Percentiles rank a stretch among this genome's conserved stretches.
Evolutionary conservation across 2,888 invertebrate species (phyloP).

Genomic region (Gasteruption jaculator): DNA sequence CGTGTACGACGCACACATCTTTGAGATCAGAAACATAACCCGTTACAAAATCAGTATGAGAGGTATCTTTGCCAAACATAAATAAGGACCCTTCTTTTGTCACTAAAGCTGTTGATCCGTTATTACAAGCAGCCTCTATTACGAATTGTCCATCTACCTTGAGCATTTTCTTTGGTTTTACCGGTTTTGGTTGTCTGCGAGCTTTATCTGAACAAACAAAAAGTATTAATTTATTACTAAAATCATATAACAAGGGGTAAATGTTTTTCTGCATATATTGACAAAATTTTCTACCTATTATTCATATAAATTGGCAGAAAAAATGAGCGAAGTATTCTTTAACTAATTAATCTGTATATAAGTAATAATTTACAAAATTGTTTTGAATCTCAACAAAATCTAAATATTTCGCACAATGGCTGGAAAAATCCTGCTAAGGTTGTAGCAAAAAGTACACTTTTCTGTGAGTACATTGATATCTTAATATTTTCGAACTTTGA

Average conservation of each 20-base stretch:
- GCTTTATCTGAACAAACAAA: slow-evolving; percentile 46
- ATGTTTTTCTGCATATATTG: too few relatives aligned
- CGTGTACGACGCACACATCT: slow-evolving; percentile 66
- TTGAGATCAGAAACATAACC: slow-evolving; percentile 71
- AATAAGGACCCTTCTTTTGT: slow-evolving; percentile 85
- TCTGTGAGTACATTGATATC: too few relatives aligned
- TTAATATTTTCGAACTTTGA: too few relatives aligned
- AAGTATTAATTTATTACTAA: not conserved
- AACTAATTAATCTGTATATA: too few relatives aligned
- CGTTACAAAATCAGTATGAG: slow-evolving; percentile 70
- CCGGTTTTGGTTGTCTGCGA: slow-evolving; percentile 82
- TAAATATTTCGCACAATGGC: too few relatives aligned
- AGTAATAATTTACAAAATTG: slow-evolving; percentile 7
- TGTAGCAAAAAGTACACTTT: too few relatives aligned
- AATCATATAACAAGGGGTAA: too few relatives aligned
- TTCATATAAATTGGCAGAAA: too few relatives aligned
- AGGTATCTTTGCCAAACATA: slow-evolving; percentile 93
- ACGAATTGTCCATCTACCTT: slow-evolving; percentile 84
- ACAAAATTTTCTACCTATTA: too few relatives aligned
- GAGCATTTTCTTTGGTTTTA: slow-evolving; percentile 87
- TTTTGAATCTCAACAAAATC: too few relatives aligned
- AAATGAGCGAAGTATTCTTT: too few relatives aligned
- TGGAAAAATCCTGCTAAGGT: too few relatives aligned
- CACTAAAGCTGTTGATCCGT: slow-evolving; percentile 90
- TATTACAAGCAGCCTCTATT: slow-evolving; percentile 84